Percentiles rank a stretch among this genome's conserved stretches.
These are phyloP conservation scores for Poecilia latipinna DNA, from an alignment of 2,113 vertebrate species.

Conservation along the genomic window DNA sequence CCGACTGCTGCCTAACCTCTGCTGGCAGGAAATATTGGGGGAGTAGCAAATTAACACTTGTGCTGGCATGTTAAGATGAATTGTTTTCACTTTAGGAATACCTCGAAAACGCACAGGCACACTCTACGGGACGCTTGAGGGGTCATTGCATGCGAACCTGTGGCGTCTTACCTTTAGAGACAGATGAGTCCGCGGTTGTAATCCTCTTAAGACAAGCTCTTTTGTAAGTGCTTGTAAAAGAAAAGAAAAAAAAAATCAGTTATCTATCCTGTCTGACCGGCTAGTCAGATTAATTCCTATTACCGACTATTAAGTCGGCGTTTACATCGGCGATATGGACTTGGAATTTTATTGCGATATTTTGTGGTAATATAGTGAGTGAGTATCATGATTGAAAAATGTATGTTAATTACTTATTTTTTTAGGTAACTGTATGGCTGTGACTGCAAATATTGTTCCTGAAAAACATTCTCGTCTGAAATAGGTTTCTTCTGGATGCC, in stretches of 20 bases:
- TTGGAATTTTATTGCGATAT: too few species aligned
- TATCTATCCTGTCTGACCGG: constrained; percentile 65
- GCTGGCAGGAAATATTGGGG: constrained; percentile 39
- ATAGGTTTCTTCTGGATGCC: too few species aligned
- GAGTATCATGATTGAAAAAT: too few species aligned
- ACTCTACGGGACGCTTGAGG: constrained; percentile 28
- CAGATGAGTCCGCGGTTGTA: constrained; percentile 56
- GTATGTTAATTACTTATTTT: too few species aligned
- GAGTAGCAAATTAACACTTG: constrained; percentile 46
- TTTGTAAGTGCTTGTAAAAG: constrained; percentile 44
- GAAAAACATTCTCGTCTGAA: too few species aligned
- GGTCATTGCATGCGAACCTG: constrained; percentile 41
- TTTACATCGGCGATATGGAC: not conserved
- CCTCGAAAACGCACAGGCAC: constrained; percentile 11
- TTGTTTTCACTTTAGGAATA: constrained; percentile 52
- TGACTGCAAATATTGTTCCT: too few species aligned
- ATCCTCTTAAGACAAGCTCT: constrained; percentile 71
- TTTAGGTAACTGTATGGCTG: too few species aligned
- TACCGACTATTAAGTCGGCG: constrained; percentile 2
- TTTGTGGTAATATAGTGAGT: too few species aligned
- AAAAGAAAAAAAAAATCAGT: constrained; percentile 44
- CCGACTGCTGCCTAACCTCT: constrained; percentile 58
- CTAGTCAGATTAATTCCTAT: constrained; percentile 50
- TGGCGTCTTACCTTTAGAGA: constrained; percentile 44
- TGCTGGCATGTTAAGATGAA: constrained; percentile 26